Base-by-base conservation (phyloP, 2,888 invertebrate genomes). In the Drosophila atripex region DNA sequence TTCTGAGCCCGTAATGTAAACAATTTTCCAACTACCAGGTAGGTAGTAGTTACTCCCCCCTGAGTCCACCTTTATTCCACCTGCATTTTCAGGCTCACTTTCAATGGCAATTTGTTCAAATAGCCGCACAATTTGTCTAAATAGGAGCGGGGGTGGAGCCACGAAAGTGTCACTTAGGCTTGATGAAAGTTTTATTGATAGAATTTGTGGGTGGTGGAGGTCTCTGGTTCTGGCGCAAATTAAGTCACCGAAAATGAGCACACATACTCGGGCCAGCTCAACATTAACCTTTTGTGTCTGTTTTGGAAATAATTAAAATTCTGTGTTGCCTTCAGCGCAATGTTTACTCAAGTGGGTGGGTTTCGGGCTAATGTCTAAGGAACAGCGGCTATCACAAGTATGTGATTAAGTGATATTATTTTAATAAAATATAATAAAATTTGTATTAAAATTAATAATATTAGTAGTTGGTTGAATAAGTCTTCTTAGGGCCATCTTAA, bases 141-240 rank as follows among this genome's bases (percentile, higher is more conserved):
- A 80, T 68, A 63, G 50, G 39, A 14, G 56, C 55, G 30, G 11
- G 45, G 25, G 16, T 2, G 25, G 16, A 1, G 47, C n/a, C 21
- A 30, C 52, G 18, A 76, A 61, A 56, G 58, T 59, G 57, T 61
- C 74, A 64, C 66, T 77, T 70, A 69, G 63, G 46, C 64, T 41
- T 80, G 73, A 84, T 78, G 73, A 86, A 84, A 71, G 45, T 82
- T 80, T 77, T 80, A 80, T 80, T 85, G 79, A 74, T 76, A 47
- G 70, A 63, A 71, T 73, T 66, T 47, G 21, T 52, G 30, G 43
- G 41, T n/a, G 25, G 4, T 3, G 21, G 21, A 5, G 23, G 16
- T 59, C 9, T 16, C 53, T 9, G 46, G 46, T 16, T 3, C 3
- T 12, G 21, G 30, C 21, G 28, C 39, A 86, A 86, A 80, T 86